Base-by-base conservation (phyloP, 2,113 vertebrate species). In the Vulpes lagopus region DNA sequence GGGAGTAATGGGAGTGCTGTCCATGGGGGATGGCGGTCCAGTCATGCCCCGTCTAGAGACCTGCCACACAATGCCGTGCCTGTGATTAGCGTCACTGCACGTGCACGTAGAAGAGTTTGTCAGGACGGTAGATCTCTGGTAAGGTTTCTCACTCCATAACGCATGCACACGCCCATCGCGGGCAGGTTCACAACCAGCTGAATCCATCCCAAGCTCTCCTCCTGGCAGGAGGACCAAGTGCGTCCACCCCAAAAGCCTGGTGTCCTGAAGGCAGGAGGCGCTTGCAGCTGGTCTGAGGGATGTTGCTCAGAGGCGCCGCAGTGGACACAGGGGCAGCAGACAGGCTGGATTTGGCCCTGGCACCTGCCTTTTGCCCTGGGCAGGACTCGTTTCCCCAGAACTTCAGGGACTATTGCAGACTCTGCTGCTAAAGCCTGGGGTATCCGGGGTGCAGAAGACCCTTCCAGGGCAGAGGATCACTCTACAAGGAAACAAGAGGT, bases 1-100 rank as follows among this genome's bases (percentile, higher is more conserved):
- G 3, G 30, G 27, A 9, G 6, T 11, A 11, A 27, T 12, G 71
- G 49, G 25, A 49, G 8, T 6, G 38, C 87, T 49, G 57, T 23
- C 43, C 20, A 15, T 8, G 5, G 43, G 82, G 83, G 32, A 22
- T 43, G 14, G 22, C 8, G 11, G 32, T 65, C 64, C 6, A 16
- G 71, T 49, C 16, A 32, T 15, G 2, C 27, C 32, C 3, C 0
- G 22, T 16, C 35, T 1, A 10, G 49, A 51, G 12, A n/a, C 30
- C 20, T 15, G 38, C 71, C 57, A 16, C 16, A 10, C 57, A n/a
- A 8, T 7, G 5, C 4, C 9, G 7, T 30, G 55, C 30, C 86
- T 43, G 2, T 15, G 5, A 4, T 20, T 9, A 5, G 27, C n/a
- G 5, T 5, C 0, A n/a, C 38, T 11, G 30, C 22, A 1, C 1